These are phyloP conservation scores for Onchidella celtica DNA, from an alignment of 2,888 invertebrate species.

Conservation along the genomic window DNA sequence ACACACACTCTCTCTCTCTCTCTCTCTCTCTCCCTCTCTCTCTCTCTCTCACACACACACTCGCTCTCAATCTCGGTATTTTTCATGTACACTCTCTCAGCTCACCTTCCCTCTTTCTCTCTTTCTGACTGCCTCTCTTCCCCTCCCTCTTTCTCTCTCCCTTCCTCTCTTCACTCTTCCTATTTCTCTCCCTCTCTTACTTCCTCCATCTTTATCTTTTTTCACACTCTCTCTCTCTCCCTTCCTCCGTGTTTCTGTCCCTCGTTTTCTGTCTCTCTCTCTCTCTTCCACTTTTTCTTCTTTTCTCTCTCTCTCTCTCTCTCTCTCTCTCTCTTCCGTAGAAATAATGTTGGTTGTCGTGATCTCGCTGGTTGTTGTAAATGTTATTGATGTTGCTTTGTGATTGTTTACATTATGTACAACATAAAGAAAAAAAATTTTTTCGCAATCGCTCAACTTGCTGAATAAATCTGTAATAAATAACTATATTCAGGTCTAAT, in stretches of 20 bases:
- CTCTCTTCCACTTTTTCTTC: not conserved
- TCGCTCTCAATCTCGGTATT: not conserved
- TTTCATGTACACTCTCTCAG: not conserved
- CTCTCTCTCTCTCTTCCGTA: not conserved
- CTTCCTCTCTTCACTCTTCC: too few species aligned
- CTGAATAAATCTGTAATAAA: too few species aligned
- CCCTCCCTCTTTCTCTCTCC: not conserved
- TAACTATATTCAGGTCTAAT: too few species aligned
- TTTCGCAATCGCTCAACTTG: too few species aligned
- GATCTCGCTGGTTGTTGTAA: not conserved
- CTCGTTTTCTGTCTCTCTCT: constrained; percentile 12
- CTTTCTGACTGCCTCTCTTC: too few species aligned
- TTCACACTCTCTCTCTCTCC: not conserved
- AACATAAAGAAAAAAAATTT: too few species aligned
- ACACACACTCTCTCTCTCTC: not conserved
- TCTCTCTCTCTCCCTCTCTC: not conserved
- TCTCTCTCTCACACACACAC: not conserved
- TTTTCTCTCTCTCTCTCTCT: not conserved
- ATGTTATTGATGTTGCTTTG: not conserved
- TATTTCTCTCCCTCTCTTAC: too few species aligned
- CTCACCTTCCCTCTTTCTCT: not conserved
- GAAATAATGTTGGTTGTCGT: not conserved
- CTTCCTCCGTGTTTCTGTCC: too few species aligned
- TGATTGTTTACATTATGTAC: too few species aligned
- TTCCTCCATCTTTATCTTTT: not conserved